phyloP scores from a whole-genome alignment of 2,113 vertebrate genomes.

The Tretioscincus oriximinensis region DNA sequence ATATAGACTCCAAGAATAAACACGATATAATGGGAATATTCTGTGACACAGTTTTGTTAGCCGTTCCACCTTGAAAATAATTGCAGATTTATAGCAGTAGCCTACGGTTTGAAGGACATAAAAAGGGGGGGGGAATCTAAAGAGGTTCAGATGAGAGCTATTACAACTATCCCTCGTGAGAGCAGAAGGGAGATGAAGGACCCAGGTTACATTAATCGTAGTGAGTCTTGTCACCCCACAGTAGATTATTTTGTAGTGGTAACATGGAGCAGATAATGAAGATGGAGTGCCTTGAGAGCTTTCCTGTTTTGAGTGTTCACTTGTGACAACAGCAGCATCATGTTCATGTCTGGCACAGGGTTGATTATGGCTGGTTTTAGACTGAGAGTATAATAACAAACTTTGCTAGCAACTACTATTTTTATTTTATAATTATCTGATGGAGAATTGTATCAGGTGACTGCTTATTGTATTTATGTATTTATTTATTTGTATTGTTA shows the following conservation, averaged over 20 bases:
- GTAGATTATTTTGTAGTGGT: conserved; percentile 28
- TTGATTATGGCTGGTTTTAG: background rate
- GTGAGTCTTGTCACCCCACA: conserved; percentile 22
- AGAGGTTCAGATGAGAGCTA: conserved; percentile 7
- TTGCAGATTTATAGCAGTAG: conserved; percentile 19
- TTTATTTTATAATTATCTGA: background rate
- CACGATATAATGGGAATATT: background rate
- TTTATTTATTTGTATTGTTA: too few species aligned
- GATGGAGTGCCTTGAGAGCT: conserved; percentile 37
- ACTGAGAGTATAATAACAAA: background rate
- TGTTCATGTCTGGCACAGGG: background rate
- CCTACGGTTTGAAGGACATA: conserved; percentile 32
- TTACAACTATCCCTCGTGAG: conserved; percentile 1
- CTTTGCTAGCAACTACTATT: background rate
- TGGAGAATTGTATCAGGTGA: background rate
- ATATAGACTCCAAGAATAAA: background rate
- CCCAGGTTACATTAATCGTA: conserved; percentile 14
- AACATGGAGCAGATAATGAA: conserved; percentile 27
- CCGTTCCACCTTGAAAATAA: background rate
- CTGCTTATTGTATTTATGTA: background rate
- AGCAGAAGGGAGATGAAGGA: conserved; percentile 5
- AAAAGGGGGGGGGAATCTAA: conserved; percentile 16
- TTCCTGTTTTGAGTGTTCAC: conserved; percentile 29
- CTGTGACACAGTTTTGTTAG: background rate
- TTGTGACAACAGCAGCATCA: too few species aligned